Evolutionary conservation across 2,113 vertebrate species (phyloP), one percentile per base, ranked within the genome.

Genomic region (Triplophysa siluroides): DNA sequence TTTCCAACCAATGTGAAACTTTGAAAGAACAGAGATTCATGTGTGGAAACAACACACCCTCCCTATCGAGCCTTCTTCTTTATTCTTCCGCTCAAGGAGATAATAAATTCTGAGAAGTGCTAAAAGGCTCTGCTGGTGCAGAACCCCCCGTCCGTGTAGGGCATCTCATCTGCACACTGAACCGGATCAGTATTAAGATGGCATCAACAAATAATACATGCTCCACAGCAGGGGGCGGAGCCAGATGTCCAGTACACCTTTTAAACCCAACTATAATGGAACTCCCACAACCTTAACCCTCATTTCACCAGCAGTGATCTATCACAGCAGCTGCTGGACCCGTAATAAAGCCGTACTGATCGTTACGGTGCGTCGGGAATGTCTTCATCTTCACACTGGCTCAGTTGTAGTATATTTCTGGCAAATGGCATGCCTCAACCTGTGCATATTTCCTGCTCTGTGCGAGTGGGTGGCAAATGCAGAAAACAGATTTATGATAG

Each of bases 251-350:
- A 80, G 54, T 83, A 74, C 82, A 90, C 87, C 87, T 90, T 87
- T 89, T 91, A 88, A 92, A 89, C 88, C 84, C 84, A 54, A 56
- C 84, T 86, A 87, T 90, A 87, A 92, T 91, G 85, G 89, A 90
- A 90, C 85, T 86, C 87, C 88, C 83, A 64, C 26, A 71, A 47
- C 43, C 21, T 64, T 45, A 68, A 71, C 66, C 58, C 78, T 58
- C 80, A 83, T 86, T 70, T 81, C 88, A 66, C 86, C 85, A 54
- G 45, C 85, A 82, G 83, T 90, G 88, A 92, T 92, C 85, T 87
- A 89, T 88, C 76, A 76, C 88, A 84, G 85, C n/a, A 10, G n/a
- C 70, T 58, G 85, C 84, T 73, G 80, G 87, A 91, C 86, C 86
- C 73, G 26, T 89, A 88, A 91, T 91, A 90, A 92, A 91, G 88